phyloP scores from a whole-genome alignment of 2,888 invertebrate genomes.

The Volucella inflata region DNA sequence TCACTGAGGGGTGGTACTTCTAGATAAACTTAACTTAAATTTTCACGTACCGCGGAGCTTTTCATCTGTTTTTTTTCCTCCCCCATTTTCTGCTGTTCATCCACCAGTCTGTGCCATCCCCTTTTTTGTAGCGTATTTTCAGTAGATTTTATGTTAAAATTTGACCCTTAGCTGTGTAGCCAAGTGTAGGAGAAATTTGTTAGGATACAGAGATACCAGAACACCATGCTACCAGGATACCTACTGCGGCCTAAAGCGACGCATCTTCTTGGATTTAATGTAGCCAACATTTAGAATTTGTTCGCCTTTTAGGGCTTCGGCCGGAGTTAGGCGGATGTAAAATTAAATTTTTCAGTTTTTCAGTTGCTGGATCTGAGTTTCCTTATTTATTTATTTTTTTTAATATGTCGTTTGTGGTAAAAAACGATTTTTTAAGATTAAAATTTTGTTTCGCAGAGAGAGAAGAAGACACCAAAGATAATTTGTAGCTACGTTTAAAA shows the following conservation, averaged over 20 bases:
- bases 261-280: slow-evolving; percentile 54
- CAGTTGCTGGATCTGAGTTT: slow-evolving; percentile 20
- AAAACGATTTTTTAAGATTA: slow-evolving; percentile 28
- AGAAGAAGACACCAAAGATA: neutral
- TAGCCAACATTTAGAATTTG: slow-evolving; percentile 25
- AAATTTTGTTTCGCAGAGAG: slow-evolving; percentile 2
- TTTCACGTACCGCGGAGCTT: slow-evolving; percentile 51
- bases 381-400: slow-evolving; percentile 9
- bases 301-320: neutral
- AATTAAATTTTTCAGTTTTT: slow-evolving; percentile 58
- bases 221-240: neutral
- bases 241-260: slow-evolving; percentile 41
- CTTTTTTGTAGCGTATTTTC: neutral
- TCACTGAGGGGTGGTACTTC: neutral
- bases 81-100: neutral
- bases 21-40: slow-evolving; percentile 55
- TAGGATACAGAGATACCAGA: no score
- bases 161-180: slow-evolving; percentile 60
- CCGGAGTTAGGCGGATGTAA: slow-evolving; percentile 2
- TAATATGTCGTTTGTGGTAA: slow-evolving; percentile 31
- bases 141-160: slow-evolving; percentile 46
- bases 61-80: slow-evolving; percentile 13
- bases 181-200: slow-evolving; percentile 61
- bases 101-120: neutral
- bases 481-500: slow-evolving; percentile 38